Conservation (phyloP, 1,140 invertebrate species). For the Sipha flava region DNA sequence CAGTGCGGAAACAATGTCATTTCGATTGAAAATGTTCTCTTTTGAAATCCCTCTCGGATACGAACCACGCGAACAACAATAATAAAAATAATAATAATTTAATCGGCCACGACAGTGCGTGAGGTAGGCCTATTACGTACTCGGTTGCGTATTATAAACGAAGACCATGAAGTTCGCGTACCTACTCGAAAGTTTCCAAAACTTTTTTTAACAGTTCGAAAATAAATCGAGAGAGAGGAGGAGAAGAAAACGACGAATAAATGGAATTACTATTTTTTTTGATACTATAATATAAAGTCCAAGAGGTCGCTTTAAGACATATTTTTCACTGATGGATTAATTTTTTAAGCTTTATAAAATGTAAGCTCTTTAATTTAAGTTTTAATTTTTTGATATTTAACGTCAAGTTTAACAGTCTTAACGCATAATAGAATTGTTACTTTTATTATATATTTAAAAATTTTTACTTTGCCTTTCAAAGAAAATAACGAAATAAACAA, state of each 20-base stretch:
- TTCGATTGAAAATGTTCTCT: too few relatives aligned
- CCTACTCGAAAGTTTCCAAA: background rate
- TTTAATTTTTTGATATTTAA: background rate
- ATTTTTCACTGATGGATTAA: background rate
- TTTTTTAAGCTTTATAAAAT: slow-evolving; percentile 8
- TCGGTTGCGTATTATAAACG: too few relatives aligned
- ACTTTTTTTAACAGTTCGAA: background rate
- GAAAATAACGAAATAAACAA: background rate
- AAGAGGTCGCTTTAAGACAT: background rate
- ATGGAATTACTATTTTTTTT: background rate
- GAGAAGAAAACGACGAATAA: too few relatives aligned
- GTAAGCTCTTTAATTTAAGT: background rate
- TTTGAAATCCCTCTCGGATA: too few relatives aligned
- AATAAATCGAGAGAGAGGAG: too few relatives aligned
- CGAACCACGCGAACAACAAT: too few relatives aligned
- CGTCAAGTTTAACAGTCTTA: background rate
- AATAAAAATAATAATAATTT: too few relatives aligned
- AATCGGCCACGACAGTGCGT: too few relatives aligned
- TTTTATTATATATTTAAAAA: too few relatives aligned
- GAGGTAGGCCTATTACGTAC: too few relatives aligned
- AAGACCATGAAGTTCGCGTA: too few relatives aligned
- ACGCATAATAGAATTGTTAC: background rate
- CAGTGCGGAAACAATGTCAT: too few relatives aligned
- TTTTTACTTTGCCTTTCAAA: background rate
- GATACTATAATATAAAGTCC: background rate